Evolutionary conservation across 2,113 vertebrate species (phyloP).

Genomic region (Mobula hypostoma): DNA sequence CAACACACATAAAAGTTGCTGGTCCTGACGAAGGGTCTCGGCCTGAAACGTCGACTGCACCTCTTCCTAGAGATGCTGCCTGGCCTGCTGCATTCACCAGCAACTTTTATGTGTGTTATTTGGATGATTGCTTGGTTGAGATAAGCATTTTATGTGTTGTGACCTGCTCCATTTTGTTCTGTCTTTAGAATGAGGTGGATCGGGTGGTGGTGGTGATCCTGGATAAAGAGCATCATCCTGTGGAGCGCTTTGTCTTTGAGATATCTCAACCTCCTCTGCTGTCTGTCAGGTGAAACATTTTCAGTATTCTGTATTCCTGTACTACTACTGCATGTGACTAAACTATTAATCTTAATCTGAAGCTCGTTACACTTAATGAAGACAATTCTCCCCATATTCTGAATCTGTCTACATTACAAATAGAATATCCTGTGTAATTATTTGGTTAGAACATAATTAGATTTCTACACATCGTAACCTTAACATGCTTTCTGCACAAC

Average conservation of each 20-base stretch:
- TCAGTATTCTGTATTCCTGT: not conserved
- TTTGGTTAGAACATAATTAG: not conserved
- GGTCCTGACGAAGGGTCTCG: no score
- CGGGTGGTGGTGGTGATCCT: constrained; percentile 94
- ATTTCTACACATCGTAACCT: not conserved
- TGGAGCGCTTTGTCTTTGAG: constrained; percentile 97
- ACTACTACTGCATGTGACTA: not conserved
- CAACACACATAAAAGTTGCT: no score
- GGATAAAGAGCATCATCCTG: constrained; percentile 95
- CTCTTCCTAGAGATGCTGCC: no score
- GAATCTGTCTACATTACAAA: not conserved
- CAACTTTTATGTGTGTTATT: no score
- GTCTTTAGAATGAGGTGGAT: constrained; percentile 86
- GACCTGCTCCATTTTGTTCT: not conserved
- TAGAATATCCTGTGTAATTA: no score
- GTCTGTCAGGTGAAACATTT: constrained; percentile 72
- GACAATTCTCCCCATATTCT: no score
- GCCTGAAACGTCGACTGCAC: no score
- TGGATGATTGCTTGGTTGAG: not conserved
- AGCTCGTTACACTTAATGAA: no score
- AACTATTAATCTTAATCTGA: not conserved
- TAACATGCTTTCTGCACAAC: not conserved
- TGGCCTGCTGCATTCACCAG: no score
- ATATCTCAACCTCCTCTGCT: constrained; percentile 88
- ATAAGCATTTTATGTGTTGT: no score